These are phyloP conservation scores for Drosophila sordidula DNA, from an alignment of 2,888 invertebrate genomes.

Conservation along the genomic window DNA sequence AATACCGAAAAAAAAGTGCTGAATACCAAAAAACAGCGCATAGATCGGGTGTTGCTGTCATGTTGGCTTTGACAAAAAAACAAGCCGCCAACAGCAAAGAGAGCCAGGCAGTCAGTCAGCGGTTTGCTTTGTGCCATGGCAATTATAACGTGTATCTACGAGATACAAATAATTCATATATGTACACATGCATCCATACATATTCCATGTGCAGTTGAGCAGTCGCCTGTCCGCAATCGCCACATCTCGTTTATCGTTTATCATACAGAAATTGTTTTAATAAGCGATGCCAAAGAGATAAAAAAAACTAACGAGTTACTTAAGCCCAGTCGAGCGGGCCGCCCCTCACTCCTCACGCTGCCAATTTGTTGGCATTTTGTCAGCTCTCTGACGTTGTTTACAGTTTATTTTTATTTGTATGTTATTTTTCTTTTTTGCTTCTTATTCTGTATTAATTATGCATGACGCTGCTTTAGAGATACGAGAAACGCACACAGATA, in stretches of 20 bases:
- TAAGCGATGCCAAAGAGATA: slow-evolving; percentile 76
- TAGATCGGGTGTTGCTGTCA: slow-evolving; percentile 67
- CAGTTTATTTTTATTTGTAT: slow-evolving; percentile 3
- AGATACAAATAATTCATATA: slow-evolving; percentile 35
- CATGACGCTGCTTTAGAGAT: slow-evolving; percentile 42
- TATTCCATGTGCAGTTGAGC: slow-evolving; percentile 44
- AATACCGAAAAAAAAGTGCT: slow-evolving; percentile 21
- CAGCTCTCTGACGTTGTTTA: slow-evolving; percentile 42
- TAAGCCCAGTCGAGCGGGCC: slow-evolving; percentile 42
- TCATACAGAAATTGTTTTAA: slow-evolving; percentile 66
- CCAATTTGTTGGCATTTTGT: slow-evolving; percentile 77
- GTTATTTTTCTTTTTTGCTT: not conserved
- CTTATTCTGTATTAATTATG: slow-evolving; percentile 68
- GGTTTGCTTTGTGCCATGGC: slow-evolving; percentile 57
- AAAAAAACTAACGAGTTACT: slow-evolving; percentile 77
- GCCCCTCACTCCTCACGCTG: not conserved
- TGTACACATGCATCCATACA: slow-evolving; percentile 11
- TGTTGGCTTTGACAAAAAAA: slow-evolving; percentile 58
- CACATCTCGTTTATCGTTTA: slow-evolving; percentile 71
- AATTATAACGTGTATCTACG: slow-evolving; percentile 61
- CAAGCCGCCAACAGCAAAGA: slow-evolving; percentile 45
- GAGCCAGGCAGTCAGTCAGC: slow-evolving; percentile 39
- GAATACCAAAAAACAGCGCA: slow-evolving; percentile 40
- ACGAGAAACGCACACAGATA: slow-evolving; percentile 10
- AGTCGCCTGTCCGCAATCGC: slow-evolving; percentile 60